Evolutionary conservation across 1,140 invertebrate species (phyloP), one percentile per base, ranked within the genome.

Genomic region (Gyrodactylus bullatarudis): DNA sequence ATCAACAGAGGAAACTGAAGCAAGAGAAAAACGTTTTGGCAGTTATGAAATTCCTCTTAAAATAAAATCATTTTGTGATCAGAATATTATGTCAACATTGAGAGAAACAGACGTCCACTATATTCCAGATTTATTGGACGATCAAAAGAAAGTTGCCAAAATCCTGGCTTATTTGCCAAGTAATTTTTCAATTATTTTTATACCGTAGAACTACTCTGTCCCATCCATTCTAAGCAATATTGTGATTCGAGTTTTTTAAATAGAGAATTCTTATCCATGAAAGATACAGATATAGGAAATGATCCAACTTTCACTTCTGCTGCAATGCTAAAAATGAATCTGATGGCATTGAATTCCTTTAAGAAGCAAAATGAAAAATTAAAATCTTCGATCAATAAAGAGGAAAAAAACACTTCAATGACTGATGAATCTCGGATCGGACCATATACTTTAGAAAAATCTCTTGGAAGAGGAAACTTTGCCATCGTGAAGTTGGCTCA

Each of bases 381-480:
- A n/a, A 54, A 8, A 16, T 8, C 8, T 16, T 54, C 34, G 8
- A 54, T 54, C 34, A 54, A 54, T 16, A 54, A 54, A n/a, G n/a
- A 54, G 34, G n/a, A 54, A 54, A 54, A 54, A n/a, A 54, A 54
- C 8, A 54, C 8, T 54, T 16, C n/a, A 16, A 8, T 54, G 34
- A n/a, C 8, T n/a, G 34, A 54, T 16, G n/a, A 8, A 54, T 54
- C 8, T 54, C 34, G n/a, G 8, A 71, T 94, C 74, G 91, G 90
- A 76, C 91, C 92, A 83, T 94, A 94, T 81, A 89, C 93, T 80
- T 86, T 95, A 77, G 89, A 92, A 80, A 86, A 87, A 78, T 93
- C 91, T 34, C 93, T 95, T 77, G 91, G 91, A 75, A 96, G 95
- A 83, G 90, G 91, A 69, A 95, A 94, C 82, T 93, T 93, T 81